Evolutionary conservation across 2,797 vertebrate species (phyloP).

Genomic region (Melanitta fusca): DNA sequence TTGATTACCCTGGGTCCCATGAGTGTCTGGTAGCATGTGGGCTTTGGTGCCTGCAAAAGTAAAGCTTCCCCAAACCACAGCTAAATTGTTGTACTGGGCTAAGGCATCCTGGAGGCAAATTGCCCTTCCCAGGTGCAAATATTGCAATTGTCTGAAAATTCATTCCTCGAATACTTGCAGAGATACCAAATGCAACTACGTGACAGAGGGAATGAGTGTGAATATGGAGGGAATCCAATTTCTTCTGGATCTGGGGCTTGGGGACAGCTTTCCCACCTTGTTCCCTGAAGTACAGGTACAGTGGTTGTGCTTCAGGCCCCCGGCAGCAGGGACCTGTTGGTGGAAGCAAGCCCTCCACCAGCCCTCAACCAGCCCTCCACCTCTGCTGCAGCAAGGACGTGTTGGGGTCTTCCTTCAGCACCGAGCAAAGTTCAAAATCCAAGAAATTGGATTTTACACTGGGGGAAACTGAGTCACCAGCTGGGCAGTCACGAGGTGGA

Average conservation of each 20-base stretch:
- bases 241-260: neutral
- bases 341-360: neutral
- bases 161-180: neutral
- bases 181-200: accelerated
- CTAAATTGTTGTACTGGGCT: neutral
- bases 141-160: neutral
- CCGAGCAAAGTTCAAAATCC: neutral
- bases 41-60: neutral
- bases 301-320: neutral
- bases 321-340: neutral
- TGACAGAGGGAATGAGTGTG: neutral
- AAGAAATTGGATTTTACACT: neutral
- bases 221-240: neutral
- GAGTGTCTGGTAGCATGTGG: neutral
- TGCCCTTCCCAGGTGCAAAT: neutral
- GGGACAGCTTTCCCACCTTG: neutral
- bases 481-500: neutral
- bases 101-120: neutral
- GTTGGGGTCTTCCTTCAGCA: neutral
- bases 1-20: neutral
- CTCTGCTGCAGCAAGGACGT: neutral
- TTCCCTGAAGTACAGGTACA: neutral
- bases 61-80: neutral
- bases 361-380: accelerated
- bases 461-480: neutral